Conservation (phyloP, 2,888 invertebrate species). For the Drosophila paracracens region DNA sequence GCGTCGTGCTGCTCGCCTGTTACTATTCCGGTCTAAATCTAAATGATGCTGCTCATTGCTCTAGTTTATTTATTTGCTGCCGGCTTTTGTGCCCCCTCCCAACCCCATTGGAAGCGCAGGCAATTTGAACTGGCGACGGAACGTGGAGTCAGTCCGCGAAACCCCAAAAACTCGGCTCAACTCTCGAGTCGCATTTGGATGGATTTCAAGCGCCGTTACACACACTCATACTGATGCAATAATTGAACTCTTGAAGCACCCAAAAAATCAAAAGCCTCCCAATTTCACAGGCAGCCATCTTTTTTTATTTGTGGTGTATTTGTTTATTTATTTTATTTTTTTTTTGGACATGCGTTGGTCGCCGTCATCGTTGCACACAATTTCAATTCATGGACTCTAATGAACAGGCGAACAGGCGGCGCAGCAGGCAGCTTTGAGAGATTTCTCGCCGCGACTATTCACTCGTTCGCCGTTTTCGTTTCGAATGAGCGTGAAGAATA, state of each 20-base stretch:
- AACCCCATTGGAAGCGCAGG: conserved; percentile 68
- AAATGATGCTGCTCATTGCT: conserved; percentile 85
- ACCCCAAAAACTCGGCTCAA: conserved; percentile 34
- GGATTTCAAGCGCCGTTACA: conserved; percentile 53
- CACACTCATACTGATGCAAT: conserved; percentile 1
- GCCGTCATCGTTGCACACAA: conserved; percentile 73
- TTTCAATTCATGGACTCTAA: conserved; percentile 85
- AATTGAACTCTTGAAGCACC: conserved; percentile 51
- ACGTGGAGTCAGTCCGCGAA: conserved; percentile 27
- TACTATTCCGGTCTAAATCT: conserved; percentile 85
- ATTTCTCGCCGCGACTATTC: conserved; percentile 62
- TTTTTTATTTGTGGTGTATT: conserved; percentile 9
- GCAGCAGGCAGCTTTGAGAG: conserved; percentile 45
- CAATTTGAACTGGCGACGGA: conserved; percentile 50
- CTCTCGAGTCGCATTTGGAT: conserved; percentile 48
- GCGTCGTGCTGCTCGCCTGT: conserved; percentile 78
- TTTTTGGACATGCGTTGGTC: conserved; percentile 50
- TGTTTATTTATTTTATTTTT: conserved; percentile 5
- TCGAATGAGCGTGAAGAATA: conserved; percentile 66
- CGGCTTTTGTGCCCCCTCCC: conserved; percentile 20
- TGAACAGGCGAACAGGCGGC: conserved; percentile 79
- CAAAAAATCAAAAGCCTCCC: conserved; percentile 24
- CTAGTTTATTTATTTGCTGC: conserved; percentile 77
- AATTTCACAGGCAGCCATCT: conserved; percentile 43
- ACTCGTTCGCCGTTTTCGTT: conserved; percentile 65